Evolutionary conservation across 2,113 vertebrate genomes (phyloP), one percentile per base, ranked within the genome.

Genomic region (Barbus barbus): DNA sequence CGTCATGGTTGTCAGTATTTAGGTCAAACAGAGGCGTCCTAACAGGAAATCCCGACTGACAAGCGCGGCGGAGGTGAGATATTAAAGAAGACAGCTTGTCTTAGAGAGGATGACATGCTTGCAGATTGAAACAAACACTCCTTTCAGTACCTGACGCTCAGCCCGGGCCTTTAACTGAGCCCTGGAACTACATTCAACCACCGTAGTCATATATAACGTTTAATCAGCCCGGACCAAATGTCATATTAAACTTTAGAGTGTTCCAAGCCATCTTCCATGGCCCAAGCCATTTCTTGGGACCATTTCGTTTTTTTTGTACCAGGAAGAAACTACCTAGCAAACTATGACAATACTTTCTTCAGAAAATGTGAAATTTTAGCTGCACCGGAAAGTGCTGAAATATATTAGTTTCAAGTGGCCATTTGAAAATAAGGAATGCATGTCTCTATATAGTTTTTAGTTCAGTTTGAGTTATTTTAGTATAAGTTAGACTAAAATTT

Each of bases 31-130:
- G 67, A 71, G 63, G 77, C 80, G 9, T 84, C 78, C 88, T 87
- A 86, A 81, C 88, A 81, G 88, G 86, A 86, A 88, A 88, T 86
- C 80, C 83, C 71, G 65, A 77, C 76, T 88, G 88, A 89, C 84
- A 87, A 88, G 86, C 83, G 14, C n/a, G 36, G 83, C 72, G n/a
- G 81, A 88, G 86, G 83, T 65, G 83, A 87, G 88, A 89, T 86
- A 87, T 88, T 89, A 82, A 80, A 84, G 84, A 83, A 85, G 89
- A 89, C 89, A 88, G 88, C 86, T 74, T 88, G 88, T 78, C 88
- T 88, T 78, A 61, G 85, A 85, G 48, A 60, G 78, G 83, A 88
- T 89, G 86, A 88, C 83, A 86, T 83, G 85, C 48, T 60, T 82
- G 78, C 78, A 87, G 87, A 87, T 88, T 87, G 84, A 88, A 88